Percentiles rank a stretch among this genome's conserved stretches.
phyloP scores from a whole-genome alignment of 2,888 invertebrate species.

The Thereva nobilitata region DNA sequence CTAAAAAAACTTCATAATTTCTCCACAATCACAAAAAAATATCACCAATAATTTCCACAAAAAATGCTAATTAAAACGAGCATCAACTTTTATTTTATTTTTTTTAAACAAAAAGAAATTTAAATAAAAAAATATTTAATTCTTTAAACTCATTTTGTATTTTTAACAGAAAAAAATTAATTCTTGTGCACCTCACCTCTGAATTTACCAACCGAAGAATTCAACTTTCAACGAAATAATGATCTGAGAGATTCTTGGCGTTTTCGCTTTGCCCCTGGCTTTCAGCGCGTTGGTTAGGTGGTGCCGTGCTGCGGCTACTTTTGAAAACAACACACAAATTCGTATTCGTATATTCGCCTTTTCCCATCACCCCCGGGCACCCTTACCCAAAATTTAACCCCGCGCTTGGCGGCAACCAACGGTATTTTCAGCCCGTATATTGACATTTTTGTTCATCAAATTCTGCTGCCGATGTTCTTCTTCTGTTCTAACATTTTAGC shows the following conservation, averaged over 20 bases:
- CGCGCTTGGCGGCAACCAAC: background rate
- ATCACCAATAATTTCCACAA: too few species aligned
- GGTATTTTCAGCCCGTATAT: too few species aligned
- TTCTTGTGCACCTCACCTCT: conserved; percentile 46
- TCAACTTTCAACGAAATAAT: conserved; percentile 59
- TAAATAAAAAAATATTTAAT: background rate
- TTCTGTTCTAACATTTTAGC: too few species aligned
- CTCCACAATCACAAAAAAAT: too few species aligned
- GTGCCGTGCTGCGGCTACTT: conserved; percentile 24
- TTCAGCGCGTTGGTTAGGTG: conserved; percentile 4
- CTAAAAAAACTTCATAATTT: too few species aligned
- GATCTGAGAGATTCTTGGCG: conserved; percentile 53
- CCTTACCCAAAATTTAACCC: conserved; percentile 4
- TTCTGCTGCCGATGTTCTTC: too few species aligned
- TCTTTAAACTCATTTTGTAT: too few species aligned
- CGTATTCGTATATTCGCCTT: background rate
- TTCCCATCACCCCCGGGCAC: background rate
- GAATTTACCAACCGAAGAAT: conserved; percentile 56
- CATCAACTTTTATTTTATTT: background rate
- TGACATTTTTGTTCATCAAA: too few species aligned
- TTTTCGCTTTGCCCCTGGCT: conserved; percentile 32
- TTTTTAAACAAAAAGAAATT: conserved; percentile 1
- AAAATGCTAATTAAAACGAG: too few species aligned
- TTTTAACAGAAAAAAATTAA: background rate
- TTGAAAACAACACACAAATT: background rate